Evolutionary conservation across 2,113 vertebrate genomes (phyloP).

Genomic region (Pleuronectes platessa): DNA sequence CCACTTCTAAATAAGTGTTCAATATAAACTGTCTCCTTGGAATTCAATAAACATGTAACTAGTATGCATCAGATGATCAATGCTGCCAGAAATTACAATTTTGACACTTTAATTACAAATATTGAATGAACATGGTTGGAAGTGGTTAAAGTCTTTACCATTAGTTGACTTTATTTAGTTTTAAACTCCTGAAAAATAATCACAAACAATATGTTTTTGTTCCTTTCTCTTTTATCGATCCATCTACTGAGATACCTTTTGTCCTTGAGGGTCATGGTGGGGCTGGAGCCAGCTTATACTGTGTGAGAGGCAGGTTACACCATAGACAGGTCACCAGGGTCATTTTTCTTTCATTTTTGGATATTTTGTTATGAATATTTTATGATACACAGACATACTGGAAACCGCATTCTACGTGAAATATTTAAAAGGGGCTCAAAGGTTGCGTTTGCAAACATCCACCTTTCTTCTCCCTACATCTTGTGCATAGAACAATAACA

Average conservation of each 20-base stretch:
- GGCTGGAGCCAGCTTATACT: not conserved
- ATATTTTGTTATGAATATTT: not conserved
- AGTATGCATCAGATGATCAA: too few relatives aligned
- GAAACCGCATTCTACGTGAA: not conserved
- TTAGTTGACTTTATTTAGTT: too few relatives aligned
- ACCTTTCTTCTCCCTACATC: too few relatives aligned
- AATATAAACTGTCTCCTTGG: not conserved
- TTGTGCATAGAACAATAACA: too few relatives aligned
- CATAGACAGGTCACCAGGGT: not conserved
- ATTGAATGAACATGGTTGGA: too few relatives aligned
- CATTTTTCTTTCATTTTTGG: not conserved
- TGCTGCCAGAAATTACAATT: too few relatives aligned
- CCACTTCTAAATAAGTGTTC: not conserved
- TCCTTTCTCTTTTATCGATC: not conserved
- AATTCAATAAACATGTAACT: not conserved
- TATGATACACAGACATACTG: too few relatives aligned
- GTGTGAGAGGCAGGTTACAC: not conserved
- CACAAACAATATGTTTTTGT: not conserved
- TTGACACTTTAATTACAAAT: too few relatives aligned
- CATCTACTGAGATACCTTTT: not conserved
- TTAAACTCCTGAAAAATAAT: too few relatives aligned
- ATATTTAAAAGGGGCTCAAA: not conserved
- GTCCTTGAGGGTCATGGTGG: not conserved
- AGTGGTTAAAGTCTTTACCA: too few relatives aligned
- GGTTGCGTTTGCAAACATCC: too few relatives aligned